Evolutionary conservation across 2,888 invertebrate species (phyloP).

Genomic region (Habrosyne pyritoides): DNA sequence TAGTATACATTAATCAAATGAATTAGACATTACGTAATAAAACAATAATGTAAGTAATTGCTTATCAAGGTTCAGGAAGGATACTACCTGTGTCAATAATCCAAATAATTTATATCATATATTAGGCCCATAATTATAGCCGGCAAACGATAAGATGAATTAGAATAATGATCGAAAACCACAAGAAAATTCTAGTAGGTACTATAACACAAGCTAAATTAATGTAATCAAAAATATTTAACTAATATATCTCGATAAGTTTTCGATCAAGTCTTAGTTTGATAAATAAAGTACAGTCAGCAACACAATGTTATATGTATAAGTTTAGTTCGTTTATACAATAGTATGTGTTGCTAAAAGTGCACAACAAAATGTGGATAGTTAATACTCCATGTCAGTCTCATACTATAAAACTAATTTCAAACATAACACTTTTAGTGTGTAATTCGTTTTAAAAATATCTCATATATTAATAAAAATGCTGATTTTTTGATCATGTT

Average conservation of each 20-base stretch:
- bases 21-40: not conserved
- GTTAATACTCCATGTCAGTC: not conserved
- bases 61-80: not conserved
- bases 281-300: not conserved
- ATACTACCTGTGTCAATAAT: not conserved
- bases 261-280: not conserved
- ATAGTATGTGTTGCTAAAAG: not conserved
- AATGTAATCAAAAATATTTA: not conserved
- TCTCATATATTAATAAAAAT: too few relatives aligned
- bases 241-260: not conserved
- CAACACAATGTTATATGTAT: not conserved
- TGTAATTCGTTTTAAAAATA: too few relatives aligned
- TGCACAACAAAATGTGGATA: constrained; percentile 6
- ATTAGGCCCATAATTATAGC: not conserved
- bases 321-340: not conserved
- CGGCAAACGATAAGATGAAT: not conserved
- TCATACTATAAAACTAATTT: too few relatives aligned
- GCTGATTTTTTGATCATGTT: too few relatives aligned
- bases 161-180: not conserved
- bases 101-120: not conserved
- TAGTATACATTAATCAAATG: not conserved
- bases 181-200: not conserved
- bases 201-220: not conserved
- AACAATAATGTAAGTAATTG: not conserved
- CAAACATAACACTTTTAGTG: too few relatives aligned